These are phyloP conservation scores for Antigone vipio DNA, from an alignment of 2,113 vertebrate species.

Conservation along the genomic window DNA sequence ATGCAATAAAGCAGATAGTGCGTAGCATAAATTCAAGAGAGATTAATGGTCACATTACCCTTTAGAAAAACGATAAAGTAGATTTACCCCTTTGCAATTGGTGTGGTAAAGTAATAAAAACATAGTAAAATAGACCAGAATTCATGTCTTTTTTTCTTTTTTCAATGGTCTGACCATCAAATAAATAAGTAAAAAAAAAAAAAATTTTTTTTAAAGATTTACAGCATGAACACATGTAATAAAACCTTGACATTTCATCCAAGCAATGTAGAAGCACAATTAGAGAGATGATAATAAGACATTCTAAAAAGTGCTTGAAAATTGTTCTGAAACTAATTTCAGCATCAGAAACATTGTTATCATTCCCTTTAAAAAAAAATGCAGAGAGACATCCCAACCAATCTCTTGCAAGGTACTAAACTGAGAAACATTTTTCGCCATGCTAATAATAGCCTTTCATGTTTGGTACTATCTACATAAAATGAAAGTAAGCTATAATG, in stretches of 20 bases:
- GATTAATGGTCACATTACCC: conserved; percentile 27
- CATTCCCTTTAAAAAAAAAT: conserved; percentile 4
- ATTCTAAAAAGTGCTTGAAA: conserved; percentile 24
- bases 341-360: not conserved
- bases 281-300: not conserved
- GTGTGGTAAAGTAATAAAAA: not conserved
- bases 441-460: not conserved
- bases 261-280: conserved; percentile 10
- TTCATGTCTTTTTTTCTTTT: not conserved
- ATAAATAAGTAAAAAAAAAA: conserved; percentile 28
- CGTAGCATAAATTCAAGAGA: not conserved
- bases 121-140: not conserved
- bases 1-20: not conserved
- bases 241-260: conserved; percentile 33
- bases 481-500: not conserved
- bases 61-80: not conserved
- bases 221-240: not conserved
- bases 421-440: not conserved
- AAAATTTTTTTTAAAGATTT: not conserved
- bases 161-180: not conserved
- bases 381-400: not conserved
- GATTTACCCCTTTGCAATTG: not conserved
- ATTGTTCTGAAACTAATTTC: conserved; percentile 22
- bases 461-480: not conserved
- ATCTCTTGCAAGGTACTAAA: conserved; percentile 1